Percentiles rank a stretch among this genome's conserved stretches.
phyloP scores from a whole-genome alignment of 2,888 invertebrate species.

The Apamea anceps region DNA sequence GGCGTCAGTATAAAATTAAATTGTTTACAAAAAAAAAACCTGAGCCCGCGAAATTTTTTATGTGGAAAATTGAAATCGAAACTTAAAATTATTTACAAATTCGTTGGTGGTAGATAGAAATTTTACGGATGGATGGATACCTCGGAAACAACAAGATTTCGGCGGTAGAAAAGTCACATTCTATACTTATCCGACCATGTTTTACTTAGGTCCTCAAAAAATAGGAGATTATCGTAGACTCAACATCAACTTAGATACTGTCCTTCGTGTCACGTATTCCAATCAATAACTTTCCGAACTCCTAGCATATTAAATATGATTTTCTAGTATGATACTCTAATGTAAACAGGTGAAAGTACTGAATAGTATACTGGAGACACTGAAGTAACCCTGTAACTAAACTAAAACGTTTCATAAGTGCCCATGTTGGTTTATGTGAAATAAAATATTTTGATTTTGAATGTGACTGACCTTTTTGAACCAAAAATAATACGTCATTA shows the following conservation, averaged over 20 bases:
- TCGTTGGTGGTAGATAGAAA: neutral
- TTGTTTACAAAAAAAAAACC: neutral
- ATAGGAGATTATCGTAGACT: neutral
- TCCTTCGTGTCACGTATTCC: neutral
- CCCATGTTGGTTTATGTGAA: too few species aligned
- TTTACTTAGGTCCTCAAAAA: neutral
- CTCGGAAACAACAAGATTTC: neutral
- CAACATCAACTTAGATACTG: neutral
- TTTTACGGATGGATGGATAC: neutral
- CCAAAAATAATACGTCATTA: neutral
- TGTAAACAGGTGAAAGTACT: conserved; percentile 5
- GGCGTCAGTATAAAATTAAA: neutral
- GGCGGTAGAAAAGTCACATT: neutral
- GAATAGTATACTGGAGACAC: neutral
- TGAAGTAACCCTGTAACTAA: neutral
- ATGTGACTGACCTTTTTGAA: neutral
- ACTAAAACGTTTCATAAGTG: too few species aligned
- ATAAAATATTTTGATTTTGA: too few species aligned
- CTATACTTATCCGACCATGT: neutral
- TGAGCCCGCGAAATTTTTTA: neutral
- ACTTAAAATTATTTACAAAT: neutral
- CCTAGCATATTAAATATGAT: neutral
- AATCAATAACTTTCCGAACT: conserved; percentile 9
- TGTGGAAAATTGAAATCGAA: neutral
- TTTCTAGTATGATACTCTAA: neutral